Evolutionary conservation across 2,888 invertebrate species (phyloP), one percentile per base, ranked within the genome.

Genomic region (Eupithecia subfuscata): DNA sequence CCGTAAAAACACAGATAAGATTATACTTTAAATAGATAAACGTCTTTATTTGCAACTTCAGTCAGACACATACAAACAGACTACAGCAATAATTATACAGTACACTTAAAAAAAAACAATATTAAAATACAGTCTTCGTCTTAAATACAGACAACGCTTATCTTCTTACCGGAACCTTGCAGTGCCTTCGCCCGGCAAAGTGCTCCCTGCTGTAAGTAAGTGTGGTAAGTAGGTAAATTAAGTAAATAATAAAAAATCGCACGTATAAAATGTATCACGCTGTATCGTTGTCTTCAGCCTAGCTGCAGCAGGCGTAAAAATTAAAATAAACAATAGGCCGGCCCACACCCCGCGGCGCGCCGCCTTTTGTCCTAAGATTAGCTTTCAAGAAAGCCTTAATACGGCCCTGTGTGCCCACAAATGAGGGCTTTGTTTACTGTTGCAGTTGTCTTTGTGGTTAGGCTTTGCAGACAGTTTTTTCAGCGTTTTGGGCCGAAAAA

Each of bases 351-450:
- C 83, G 84, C 83, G 91, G 93, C 90, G 82, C 82, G 81, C 84
- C 82, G 89, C 88, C 94, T 91, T 94, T 94, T 94, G 94, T 94
- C 90, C 91, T 94, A 91, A 94, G 94, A 94, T 94, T 94, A 94
- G 93, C 92, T 92, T 89, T 91, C 91, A 93, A 94, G 92, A 92
- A 93, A 92, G 88, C 88, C 88, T 81, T 81, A 82, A 82, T 82
- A 77, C 81, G 64, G 75, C 79, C 75, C 81, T 81, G 81, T 82
- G 80, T 79, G 71, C 75, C 71, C 65, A 75, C 78, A 76, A 80
- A 80, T 80, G 82, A 82, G 76, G 45, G 81, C 77, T 77, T 82
- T 82, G 80, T 79, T 78, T 68, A 77, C 68, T 45, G 64, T 64
- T 64, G 34, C 34, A 64, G 64, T 64, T 40, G 68, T 68, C 68